Conservation (phyloP, 2,888 invertebrate genomes). For the Ichneumon xanthorius region DNA sequence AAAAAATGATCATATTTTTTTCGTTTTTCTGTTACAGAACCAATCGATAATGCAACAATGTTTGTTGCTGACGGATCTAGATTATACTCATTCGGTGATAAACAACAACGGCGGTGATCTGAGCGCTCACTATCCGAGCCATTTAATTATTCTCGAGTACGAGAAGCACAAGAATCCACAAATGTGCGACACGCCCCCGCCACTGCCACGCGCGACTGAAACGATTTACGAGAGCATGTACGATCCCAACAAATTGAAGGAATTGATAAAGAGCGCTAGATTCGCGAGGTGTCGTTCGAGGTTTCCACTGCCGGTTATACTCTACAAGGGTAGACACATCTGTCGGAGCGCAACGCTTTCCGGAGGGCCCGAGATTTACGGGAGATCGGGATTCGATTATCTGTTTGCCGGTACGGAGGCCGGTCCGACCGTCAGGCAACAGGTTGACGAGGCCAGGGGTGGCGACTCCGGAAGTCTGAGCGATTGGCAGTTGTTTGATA, state of each 20-base stretch:
- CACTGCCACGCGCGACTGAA: slow-evolving; percentile 81
- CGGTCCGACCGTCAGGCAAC: slow-evolving; percentile 68
- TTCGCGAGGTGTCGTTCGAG: slow-evolving; percentile 91
- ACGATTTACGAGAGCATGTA: slow-evolving; percentile 88
- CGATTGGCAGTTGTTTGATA: slow-evolving; percentile 88
- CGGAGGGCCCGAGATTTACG: slow-evolving; percentile 91
- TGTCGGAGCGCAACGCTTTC: slow-evolving; percentile 92
- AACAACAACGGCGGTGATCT: slow-evolving; percentile 89
- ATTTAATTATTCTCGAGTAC: slow-evolving; percentile 88
- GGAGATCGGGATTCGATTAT: slow-evolving; percentile 88
- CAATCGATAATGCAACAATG: slow-evolving; percentile 88
- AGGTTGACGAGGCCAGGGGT: slow-evolving; percentile 76
- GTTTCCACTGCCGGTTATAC: slow-evolving; percentile 92
- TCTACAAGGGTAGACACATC: slow-evolving; percentile 90
- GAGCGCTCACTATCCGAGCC: slow-evolving; percentile 90
- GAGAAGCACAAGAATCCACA: slow-evolving; percentile 84
- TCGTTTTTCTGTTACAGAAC: slow-evolving; percentile 84
- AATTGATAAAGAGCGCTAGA: slow-evolving; percentile 89
- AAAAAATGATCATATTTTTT: slow-evolving; percentile 32
- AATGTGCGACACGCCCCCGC: slow-evolving; percentile 77
- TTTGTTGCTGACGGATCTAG: slow-evolving; percentile 88
- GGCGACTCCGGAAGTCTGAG: slow-evolving; percentile 76
- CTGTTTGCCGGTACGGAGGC: slow-evolving; percentile 85
- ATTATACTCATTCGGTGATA: slow-evolving; percentile 89
- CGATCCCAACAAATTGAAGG: slow-evolving; percentile 87